Conservation (phyloP, 2,797 vertebrate genomes). For the Girardinus metallicus region DNA sequence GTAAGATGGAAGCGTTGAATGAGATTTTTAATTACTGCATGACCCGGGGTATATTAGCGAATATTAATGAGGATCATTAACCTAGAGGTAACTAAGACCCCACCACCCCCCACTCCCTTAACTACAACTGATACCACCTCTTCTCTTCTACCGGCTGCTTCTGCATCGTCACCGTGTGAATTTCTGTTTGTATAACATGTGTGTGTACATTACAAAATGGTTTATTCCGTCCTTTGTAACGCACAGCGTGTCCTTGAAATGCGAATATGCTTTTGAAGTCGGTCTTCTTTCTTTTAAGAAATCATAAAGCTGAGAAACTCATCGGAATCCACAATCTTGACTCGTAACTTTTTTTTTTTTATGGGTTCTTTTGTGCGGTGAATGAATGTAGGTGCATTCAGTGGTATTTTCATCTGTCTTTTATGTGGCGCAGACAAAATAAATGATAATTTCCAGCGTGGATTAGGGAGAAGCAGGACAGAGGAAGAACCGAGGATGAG, state of each 20-base stretch:
- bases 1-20: conserved; percentile 80
- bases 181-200: conserved; percentile 15
- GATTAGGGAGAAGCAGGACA: conserved; percentile 15
- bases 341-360: conserved; percentile 24
- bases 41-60: conserved; percentile 87
- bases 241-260: conserved; percentile 39
- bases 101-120: conserved; percentile 84
- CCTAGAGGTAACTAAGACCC: conserved; percentile 87
- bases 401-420: conserved; percentile 19
- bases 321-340: conserved; percentile 39
- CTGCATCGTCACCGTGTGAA: conserved; percentile 30
- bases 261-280: conserved; percentile 54
- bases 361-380: conserved; percentile 19
- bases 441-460: conserved; percentile 12
- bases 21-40: conserved; percentile 90
- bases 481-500: conserved; percentile 30
- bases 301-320: conserved; percentile 15
- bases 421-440: conserved; percentile 15
- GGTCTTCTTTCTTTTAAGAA: conserved; percentile 34
- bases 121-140: conserved; percentile 84
- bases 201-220: conserved; percentile 15
- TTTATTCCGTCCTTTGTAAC: conserved; percentile 28
- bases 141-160: conserved; percentile 69
- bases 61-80: conserved; percentile 90
- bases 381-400: conserved; percentile 7